These are phyloP conservation scores for Stegophylla sp. DNA, from an alignment of 2,888 invertebrate genomes.

Conservation along the genomic window DNA sequence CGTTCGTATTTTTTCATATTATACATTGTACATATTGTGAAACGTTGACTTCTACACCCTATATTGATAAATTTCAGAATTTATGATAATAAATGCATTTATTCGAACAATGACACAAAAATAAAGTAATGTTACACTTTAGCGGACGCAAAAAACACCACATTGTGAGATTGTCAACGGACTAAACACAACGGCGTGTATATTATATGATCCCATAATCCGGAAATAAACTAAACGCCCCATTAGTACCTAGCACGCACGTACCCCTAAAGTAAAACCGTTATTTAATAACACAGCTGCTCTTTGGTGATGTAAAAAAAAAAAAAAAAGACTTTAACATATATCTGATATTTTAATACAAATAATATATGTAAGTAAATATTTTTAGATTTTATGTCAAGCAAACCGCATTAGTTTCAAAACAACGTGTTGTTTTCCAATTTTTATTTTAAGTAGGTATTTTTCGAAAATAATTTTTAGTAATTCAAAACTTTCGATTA, in stretches of 20 bases:
- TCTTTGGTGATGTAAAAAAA: background rate
- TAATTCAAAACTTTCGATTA: too few relatives aligned
- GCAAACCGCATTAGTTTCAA: too few relatives aligned
- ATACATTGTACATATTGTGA: background rate
- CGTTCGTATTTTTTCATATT: too few relatives aligned
- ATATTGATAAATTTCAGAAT: background rate
- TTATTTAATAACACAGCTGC: conserved; percentile 34
- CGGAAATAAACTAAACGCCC: background rate
- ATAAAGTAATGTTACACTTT: background rate
- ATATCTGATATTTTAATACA: too few relatives aligned
- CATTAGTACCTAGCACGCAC: background rate
- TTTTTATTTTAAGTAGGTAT: too few relatives aligned
- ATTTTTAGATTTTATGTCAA: background rate
- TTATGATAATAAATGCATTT: background rate
- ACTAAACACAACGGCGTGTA: background rate
- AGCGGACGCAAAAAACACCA: background rate
- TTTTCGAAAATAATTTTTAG: too few relatives aligned
- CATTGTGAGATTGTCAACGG: background rate
- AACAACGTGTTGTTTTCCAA: too few relatives aligned
- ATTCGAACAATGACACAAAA: background rate
- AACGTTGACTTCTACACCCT: background rate
- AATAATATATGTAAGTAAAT: background rate
- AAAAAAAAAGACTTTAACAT: background rate
- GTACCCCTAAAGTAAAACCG: conserved; percentile 7
- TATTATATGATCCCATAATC: conserved; percentile 17